phyloP scores from a whole-genome alignment of 1,140 invertebrate genomes.

The Scaptomyza hsui region DNA sequence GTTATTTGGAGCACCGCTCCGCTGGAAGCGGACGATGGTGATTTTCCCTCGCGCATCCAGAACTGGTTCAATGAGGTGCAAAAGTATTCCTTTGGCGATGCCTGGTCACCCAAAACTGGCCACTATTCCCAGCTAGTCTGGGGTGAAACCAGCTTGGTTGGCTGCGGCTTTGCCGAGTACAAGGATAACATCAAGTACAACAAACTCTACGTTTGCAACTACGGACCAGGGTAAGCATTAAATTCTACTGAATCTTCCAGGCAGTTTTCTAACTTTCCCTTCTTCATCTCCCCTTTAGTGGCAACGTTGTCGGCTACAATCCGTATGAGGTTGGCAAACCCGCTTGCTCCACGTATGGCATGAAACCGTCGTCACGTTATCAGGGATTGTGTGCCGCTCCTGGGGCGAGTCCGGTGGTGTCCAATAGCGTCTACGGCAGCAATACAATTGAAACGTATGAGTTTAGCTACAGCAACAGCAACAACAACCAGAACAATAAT shows the following conservation, averaged over 20 bases:
- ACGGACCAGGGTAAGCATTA: conserved; percentile 89
- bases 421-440: conserved; percentile 60
- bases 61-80: conserved; percentile 93
- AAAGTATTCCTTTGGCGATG: conserved; percentile 88
- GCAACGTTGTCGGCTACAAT: conserved; percentile 90
- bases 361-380: conserved; percentile 89
- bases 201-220: conserved; percentile 94
- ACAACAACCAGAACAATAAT: conserved; percentile 53
- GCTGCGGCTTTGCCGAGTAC: conserved; percentile 92
- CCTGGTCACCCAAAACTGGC: conserved; percentile 88
- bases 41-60: conserved; percentile 90
- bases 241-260: background rate
- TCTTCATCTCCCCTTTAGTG: conserved; percentile 84
- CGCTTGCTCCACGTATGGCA: conserved; percentile 88
- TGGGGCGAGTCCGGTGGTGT: conserved; percentile 37
- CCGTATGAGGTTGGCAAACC: conserved; percentile 91
- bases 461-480: conserved; percentile 59
- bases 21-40: conserved; percentile 87
- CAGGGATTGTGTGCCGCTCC: conserved; percentile 88
- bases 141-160: conserved; percentile 90
- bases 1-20: conserved; percentile 90
- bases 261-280: background rate
- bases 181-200: conserved; percentile 89
- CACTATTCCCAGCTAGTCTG: conserved; percentile 94
- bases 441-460: conserved; percentile 83